Conservation (phyloP, 2,113 vertebrate species). For the Eretmochelys imbricata region DNA sequence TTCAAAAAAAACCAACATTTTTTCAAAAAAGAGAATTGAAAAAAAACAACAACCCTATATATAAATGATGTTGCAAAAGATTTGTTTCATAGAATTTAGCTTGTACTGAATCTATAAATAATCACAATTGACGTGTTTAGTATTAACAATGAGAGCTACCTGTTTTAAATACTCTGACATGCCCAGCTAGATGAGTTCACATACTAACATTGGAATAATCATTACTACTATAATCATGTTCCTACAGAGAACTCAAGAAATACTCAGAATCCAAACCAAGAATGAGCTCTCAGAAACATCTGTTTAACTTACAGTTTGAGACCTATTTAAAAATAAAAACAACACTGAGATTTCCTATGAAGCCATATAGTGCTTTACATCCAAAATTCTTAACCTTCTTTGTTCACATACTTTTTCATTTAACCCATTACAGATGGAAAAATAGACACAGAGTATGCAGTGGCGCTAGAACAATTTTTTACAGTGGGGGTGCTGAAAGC, state of each 20-base stretch:
- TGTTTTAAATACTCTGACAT: neutral
- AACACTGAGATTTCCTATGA: neutral
- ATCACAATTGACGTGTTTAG: constrained; percentile 3
- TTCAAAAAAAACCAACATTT: neutral
- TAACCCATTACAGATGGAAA: neutral
- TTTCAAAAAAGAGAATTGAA: neutral
- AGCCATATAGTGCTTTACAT: neutral
- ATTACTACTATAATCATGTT: constrained; percentile 34
- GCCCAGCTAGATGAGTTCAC: neutral
- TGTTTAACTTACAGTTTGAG: neutral
- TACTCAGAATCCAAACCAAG: constrained; percentile 31
- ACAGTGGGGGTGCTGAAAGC: too few species aligned
- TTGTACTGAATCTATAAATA: constrained; percentile 38
- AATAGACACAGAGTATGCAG: neutral
- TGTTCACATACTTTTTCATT: accelerated
- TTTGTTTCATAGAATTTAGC: neutral
- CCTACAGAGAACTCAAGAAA: constrained; percentile 15
- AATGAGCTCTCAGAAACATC: constrained; percentile 14
- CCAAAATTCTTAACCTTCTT: neutral
- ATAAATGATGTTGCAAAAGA: neutral
- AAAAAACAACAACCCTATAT: neutral
- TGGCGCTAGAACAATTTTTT: too few species aligned
- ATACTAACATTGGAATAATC: constrained; percentile 8
- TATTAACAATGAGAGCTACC: neutral
- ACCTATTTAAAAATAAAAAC: neutral